Base-by-base conservation (phyloP, 2,113 vertebrate species). In the Grammomys dolichurus region DNA sequence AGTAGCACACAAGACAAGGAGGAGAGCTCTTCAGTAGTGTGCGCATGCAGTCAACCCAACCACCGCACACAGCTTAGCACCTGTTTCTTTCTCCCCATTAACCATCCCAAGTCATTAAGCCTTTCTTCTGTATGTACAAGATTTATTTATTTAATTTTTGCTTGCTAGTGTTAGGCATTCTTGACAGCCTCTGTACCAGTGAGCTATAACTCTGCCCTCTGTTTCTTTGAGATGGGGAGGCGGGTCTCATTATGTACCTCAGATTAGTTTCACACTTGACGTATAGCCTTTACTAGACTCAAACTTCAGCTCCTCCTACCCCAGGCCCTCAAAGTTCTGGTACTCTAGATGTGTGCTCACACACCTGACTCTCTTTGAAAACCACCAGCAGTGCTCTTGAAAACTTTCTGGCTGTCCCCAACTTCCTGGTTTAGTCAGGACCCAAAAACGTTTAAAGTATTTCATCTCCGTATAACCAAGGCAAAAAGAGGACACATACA, bases 31-130 rank as follows among this genome's bases (percentile, higher is more conserved):
- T 46, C 69, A 1, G 5, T 28, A n/a, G 28, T 20, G 20, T 36
- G 40, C 54, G 8, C 20, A 1, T 1, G 3, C 1, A 65, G 75
- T 65, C 63, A 58, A 48, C 54, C n/a, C n/a, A 19, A 2, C 13
- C 1, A 1, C 13, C 24, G 3, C 60, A 1, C 0, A 1, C 58
- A 6, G 5, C 6, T 8, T 0, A 51, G 2, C 0, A 4, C 22
- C 9, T 40, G 33, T 63, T 69, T 20, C 43, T 78, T 65, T 60
- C 11, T 2, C 22, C 1, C 46, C 22, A 1, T 46, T 36, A 60
- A n/a, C 1, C 0, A 9, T 36, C 26, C 16, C 7, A 13, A 24
- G 48, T 19, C n/a, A 8, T 75, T 6, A 36, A 11, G 13, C 1
- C 85, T 13, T 56, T 51, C 46, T n/a, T 54, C 17, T 48, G 48